These are phyloP conservation scores for Cyanoderma ruficeps DNA, from an alignment of 2,113 vertebrate genomes.

Conservation along the genomic window DNA sequence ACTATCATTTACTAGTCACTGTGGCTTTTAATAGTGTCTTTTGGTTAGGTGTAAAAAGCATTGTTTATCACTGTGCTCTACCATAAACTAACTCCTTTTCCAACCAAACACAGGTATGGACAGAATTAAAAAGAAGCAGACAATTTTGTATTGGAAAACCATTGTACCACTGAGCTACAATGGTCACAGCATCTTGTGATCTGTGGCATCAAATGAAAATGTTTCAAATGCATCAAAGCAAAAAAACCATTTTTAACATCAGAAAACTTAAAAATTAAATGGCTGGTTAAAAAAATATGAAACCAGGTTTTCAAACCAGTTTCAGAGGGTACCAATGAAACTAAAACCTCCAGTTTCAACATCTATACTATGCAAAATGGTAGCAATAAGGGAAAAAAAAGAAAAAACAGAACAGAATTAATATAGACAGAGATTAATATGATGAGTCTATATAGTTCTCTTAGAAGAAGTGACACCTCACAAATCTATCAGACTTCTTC, in stretches of 20 bases:
- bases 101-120: background rate
- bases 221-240: background rate
- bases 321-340: background rate
- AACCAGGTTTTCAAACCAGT: background rate
- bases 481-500: background rate
- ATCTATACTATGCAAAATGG: background rate
- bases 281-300: background rate
- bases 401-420: background rate
- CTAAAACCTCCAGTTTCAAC: background rate
- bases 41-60: background rate
- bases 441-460: background rate
- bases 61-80: background rate
- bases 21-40: background rate
- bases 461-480: background rate
- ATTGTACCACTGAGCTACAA: background rate
- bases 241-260: background rate
- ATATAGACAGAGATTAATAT: background rate
- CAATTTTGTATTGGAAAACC: background rate
- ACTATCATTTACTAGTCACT: background rate
- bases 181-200: background rate
- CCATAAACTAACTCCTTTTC: background rate
- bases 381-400: background rate
- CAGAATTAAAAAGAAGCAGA: background rate
- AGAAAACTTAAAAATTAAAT: background rate
- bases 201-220: background rate